A percentile compares a stretch with the other conserved stretches of the same genome.
phyloP scores from a whole-genome alignment of 2,888 invertebrate genomes.

The Caradrina clavipalpis region DNA sequence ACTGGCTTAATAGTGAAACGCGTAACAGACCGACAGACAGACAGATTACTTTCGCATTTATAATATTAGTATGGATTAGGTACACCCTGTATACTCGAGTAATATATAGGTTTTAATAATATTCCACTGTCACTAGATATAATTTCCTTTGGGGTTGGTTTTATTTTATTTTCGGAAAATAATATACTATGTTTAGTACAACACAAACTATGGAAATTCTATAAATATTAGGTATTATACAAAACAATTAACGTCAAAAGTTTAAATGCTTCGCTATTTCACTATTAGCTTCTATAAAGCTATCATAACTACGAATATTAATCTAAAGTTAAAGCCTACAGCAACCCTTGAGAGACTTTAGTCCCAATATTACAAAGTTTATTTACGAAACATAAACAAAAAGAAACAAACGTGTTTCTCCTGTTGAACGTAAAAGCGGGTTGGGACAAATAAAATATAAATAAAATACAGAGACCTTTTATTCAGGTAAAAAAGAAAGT shows the following conservation, averaged over 20 bases:
- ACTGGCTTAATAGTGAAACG: too few species aligned
- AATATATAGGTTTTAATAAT: conserved; percentile 19
- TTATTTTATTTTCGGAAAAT: neutral
- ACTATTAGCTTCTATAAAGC: neutral
- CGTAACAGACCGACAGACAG: too few species aligned
- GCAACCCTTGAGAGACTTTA: conserved; percentile 5
- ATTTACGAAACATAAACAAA: conserved; percentile 25
- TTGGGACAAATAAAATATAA: conserved; percentile 43
- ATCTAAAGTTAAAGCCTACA: conserved; percentile 1
- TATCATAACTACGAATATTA: neutral
- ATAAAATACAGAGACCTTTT: conserved; percentile 41
- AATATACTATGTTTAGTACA: too few species aligned
- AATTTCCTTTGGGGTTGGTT: conserved; percentile 8
- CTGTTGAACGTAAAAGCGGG: conserved; percentile 15
- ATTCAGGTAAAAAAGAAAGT: conserved; percentile 44
- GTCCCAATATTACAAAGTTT: conserved; percentile 18
- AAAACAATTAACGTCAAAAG: neutral
- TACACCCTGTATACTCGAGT: conserved; percentile 7
- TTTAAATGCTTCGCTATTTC: neutral
- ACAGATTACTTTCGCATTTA: too few species aligned
- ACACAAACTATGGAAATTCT: too few species aligned
- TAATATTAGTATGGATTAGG: neutral
- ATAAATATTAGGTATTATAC: too few species aligned
- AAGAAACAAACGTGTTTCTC: conserved; percentile 4
- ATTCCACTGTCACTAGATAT: conserved; percentile 8